Base-by-base conservation (phyloP, 2,797 vertebrate species). In the Platyrinchus mystaceus region DNA sequence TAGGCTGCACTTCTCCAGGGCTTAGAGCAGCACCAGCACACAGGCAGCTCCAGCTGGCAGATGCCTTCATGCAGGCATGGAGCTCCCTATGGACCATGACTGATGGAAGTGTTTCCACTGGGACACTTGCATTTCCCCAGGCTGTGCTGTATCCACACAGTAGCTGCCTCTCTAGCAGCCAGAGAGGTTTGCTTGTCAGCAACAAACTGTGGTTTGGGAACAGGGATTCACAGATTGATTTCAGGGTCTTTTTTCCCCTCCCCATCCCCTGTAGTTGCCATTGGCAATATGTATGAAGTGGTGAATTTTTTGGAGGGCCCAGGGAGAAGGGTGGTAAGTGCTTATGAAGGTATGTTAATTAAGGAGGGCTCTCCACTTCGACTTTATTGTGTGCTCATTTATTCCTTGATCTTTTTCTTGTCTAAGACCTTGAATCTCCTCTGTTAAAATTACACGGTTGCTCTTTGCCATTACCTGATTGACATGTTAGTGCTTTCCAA, bases 81-180 rank as follows among this genome's bases (percentile, higher is more conserved):
- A 14, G 53, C 44, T 84, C 34, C 46, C 82, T 13, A 0, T 0
- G 19, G 80, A 8, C 44, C 0, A 0, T 14, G 69, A 5, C 43
- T 4, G 55, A 7, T 69, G 63, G 59, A 27, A 5, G 14, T 6
- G 59, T 34, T 37, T 19, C 59, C 1, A 0, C 0, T 24, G 67
- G 84, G 49, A 27, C 8, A 4, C 41, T 3, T 7, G 19, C 12
- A 0, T 7, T 50, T 69, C 30, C 81, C 74, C 66, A 10, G 88
- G 56, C 43, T 62, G 34, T 2, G 64, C 77, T 47, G 63, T 6
- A n/a, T 17, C 62, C 23, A 1, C 0, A 3, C 34, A 10, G 60
- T 15, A 85, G 67, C 75, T 44, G 67, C 63, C 50, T 47, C 69
- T 59, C 17, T 3, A 85, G 64, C 81, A 71, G 7, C 26, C 22